Evolutionary conservation across 2,888 invertebrate species (phyloP).

Genomic region (Leptopterna dolabrata): DNA sequence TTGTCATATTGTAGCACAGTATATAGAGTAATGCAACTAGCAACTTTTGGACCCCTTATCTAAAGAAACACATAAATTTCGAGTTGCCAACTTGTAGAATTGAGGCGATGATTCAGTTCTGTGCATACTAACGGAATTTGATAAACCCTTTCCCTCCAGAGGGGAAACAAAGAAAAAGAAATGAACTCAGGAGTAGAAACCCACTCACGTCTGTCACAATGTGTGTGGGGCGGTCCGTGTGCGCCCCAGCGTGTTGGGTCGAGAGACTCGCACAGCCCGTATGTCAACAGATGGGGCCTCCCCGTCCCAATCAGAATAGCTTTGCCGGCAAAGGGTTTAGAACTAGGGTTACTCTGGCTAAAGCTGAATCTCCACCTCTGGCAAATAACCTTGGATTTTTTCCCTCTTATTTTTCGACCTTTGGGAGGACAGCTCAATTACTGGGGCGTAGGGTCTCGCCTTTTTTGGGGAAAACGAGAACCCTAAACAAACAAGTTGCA

Average conservation of each 20-base stretch:
- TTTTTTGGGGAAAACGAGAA: neutral
- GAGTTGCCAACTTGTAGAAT: too few species aligned
- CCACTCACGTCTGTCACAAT: neutral
- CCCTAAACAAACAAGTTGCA: slow-evolving; percentile 26
- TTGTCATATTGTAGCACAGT: too few species aligned
- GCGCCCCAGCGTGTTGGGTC: neutral
- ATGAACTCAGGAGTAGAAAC: neutral
- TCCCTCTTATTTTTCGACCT: neutral
- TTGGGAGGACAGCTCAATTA: slow-evolving; percentile 42
- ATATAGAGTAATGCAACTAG: too few species aligned
- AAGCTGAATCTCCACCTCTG: slow-evolving; percentile 30
- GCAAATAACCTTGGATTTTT: slow-evolving; percentile 43
- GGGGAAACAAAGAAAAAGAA: neutral
- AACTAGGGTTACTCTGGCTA: neutral
- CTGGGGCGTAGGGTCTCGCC: neutral
- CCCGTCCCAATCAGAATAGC: slow-evolving; percentile 41
- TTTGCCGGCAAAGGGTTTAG: slow-evolving; percentile 3
- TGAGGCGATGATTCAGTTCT: neutral
- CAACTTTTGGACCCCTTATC: too few species aligned
- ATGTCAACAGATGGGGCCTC: slow-evolving; percentile 31
- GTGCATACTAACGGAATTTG: too few species aligned
- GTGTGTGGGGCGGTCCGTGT: neutral
- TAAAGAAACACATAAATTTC: too few species aligned
- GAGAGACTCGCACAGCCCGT: neutral
- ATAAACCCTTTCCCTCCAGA: neutral